A percentile compares a stretch with the other conserved stretches of the same genome.
These are phyloP conservation scores for Conus canariensis DNA, from an alignment of 2,888 invertebrate species.

Conservation along the genomic window DNA sequence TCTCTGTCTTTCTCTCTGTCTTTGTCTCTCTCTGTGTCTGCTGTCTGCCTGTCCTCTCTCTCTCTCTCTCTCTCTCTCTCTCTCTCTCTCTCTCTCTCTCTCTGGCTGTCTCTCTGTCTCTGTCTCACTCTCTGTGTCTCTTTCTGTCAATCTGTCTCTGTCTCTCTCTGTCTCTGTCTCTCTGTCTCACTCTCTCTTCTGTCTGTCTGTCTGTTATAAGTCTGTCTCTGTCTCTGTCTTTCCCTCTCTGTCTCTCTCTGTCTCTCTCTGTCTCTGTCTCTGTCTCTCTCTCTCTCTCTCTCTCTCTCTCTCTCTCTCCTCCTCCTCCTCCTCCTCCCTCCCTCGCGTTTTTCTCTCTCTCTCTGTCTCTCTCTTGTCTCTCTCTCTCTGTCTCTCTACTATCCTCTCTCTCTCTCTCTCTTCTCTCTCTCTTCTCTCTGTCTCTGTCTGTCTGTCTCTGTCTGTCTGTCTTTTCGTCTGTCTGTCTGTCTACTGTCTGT, in stretches of 20 bases:
- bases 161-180: background rate
- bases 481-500: background rate
- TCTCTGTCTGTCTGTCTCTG: background rate
- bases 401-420: background rate
- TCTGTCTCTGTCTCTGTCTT: slow-evolving; percentile 1
- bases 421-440: background rate
- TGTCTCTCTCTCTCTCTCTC: background rate
- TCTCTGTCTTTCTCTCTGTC: too few relatives aligned
- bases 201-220: background rate
- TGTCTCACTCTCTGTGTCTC: too few relatives aligned
- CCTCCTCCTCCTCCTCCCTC: background rate
- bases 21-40: too few relatives aligned
- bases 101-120: too few relatives aligned
- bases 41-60: too few relatives aligned
- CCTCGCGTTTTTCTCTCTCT: background rate
- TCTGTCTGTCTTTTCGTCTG: background rate
- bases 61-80: too few relatives aligned
- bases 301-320: background rate
- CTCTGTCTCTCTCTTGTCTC: background rate
- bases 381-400: background rate
- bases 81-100: too few relatives aligned
- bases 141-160: background rate
- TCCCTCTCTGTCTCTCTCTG: background rate
- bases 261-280: background rate
- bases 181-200: background rate